Base-by-base conservation (phyloP, 2,113 vertebrate genomes). In the Eulemur macaco region DNA sequence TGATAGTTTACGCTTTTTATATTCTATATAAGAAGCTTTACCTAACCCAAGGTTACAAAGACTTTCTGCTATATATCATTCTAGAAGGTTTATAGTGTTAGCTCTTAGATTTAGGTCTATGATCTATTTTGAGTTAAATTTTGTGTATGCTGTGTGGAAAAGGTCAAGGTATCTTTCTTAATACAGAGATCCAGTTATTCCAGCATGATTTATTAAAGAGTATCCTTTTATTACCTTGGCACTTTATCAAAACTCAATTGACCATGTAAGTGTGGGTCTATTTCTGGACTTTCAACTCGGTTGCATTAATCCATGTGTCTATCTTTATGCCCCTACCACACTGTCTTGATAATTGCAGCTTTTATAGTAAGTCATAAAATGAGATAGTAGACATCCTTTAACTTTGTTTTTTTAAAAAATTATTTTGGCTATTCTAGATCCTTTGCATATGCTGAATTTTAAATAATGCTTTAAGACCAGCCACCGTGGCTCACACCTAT, bases 301-400 rank as follows among this genome's bases (percentile, higher is more conserved):
- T 27, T 37, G 10, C 6, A 23, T 93, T 68, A 74, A 85, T 50
- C 31, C 7, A 34, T 15, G 60, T 34, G 2, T 20, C 27, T 66
- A 4, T 37, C 47, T 9, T 91, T 89, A 25, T 25, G 39, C 47
- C 25, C 18, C 37, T 45, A 39, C 47, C 37, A 64, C 34, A 66
- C 29, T 88, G 42, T 66, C 76, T 63, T 87, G 17, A 82, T 50
- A 37, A 80, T 76, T 58, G 13, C 15, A 71, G 25, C 34, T 85
- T 87, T 91, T 76, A 74, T 25, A 88, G 64, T 47, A 82, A 71
- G 5, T 76, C 25, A 39, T 93, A 86, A 93, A 86, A 82, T 71
- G 39, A 95, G 76, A 71, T 7, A 34, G 39, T 47, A 17, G 27
- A 52, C 56, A 31, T 88, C 9, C 27, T 80, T 23, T 12, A 69